These are phyloP conservation scores for Parambassis ranga DNA, from an alignment of 2,797 vertebrate species.

Conservation along the genomic window DNA sequence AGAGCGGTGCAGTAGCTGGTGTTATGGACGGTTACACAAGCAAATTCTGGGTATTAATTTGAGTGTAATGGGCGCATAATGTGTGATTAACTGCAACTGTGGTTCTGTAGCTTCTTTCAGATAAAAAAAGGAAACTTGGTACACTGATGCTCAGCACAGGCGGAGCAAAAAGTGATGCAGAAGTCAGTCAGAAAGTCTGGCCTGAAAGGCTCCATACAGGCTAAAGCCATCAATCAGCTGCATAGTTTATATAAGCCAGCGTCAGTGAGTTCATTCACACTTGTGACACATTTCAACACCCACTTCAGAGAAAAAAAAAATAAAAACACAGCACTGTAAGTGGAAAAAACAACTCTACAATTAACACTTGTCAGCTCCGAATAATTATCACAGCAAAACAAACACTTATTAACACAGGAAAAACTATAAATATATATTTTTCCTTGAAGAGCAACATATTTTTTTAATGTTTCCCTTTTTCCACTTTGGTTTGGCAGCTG, in stretches of 20 bases:
- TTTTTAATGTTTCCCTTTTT: conserved; percentile 8
- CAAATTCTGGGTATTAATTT: conserved; percentile 4
- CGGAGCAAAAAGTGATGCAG: not conserved
- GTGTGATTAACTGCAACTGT: not conserved
- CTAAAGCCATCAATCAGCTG: conserved; percentile 10
- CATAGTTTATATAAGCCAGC: conserved; percentile 37
- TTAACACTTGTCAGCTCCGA: conserved; percentile 43
- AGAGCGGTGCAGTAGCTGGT: not conserved
- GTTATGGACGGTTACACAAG: not conserved
- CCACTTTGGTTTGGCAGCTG: not conserved
- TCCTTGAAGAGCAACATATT: conserved; percentile 1
- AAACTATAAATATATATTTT: conserved; percentile 17
- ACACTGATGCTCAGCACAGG: not conserved
- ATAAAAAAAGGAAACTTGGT: too few species aligned
- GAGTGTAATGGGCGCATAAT: not conserved
- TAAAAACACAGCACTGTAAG: conserved; percentile 7
- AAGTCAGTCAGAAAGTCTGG: conserved; percentile 1
- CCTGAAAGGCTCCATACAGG: not conserved
- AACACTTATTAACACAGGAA: conserved; percentile 14
- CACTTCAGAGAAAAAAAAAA: conserved; percentile 21
- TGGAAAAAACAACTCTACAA: conserved; percentile 49
- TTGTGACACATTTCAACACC: conserved; percentile 39
- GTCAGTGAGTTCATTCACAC: conserved; percentile 46
- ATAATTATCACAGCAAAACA: conserved; percentile 48
- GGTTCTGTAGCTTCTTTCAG: not conserved